These are phyloP conservation scores for Eilema depressum DNA, from an alignment of 2,888 invertebrate genomes.

Conservation along the genomic window DNA sequence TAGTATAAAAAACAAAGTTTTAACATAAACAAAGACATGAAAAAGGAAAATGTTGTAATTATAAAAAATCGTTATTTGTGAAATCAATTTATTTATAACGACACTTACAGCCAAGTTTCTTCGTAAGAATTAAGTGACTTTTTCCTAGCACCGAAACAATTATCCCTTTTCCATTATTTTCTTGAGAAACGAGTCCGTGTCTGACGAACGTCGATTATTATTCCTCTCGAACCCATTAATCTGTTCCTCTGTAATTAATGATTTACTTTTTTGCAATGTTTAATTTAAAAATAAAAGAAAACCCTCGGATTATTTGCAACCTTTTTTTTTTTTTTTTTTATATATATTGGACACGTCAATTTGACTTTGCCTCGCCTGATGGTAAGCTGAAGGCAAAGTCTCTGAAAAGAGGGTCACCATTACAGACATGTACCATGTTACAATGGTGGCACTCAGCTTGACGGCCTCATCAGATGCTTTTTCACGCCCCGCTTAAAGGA, in stretches of 20 bases:
- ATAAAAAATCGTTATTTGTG: neutral
- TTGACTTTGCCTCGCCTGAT: too few relatives aligned
- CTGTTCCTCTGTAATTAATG: constrained; percentile 63
- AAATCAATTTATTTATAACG: neutral
- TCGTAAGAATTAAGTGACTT: constrained; percentile 3
- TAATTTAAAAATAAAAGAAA: neutral
- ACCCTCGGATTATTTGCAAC: neutral
- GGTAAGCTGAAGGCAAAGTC: too few relatives aligned
- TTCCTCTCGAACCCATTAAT: constrained; percentile 51
- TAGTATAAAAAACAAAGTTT: too few relatives aligned
- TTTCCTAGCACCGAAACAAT: constrained; percentile 22
- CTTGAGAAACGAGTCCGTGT: constrained; percentile 17
- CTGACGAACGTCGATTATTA: constrained; percentile 55
- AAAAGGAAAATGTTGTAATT: neutral
- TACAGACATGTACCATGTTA: too few relatives aligned
- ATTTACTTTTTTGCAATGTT: constrained; percentile 28
- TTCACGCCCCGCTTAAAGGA: too few relatives aligned
- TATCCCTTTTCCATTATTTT: constrained; percentile 27
- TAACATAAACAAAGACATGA: neutral
- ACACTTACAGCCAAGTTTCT: neutral
- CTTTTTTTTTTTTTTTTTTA: too few relatives aligned
- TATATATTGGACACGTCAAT: too few relatives aligned
- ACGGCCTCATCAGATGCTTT: too few relatives aligned
- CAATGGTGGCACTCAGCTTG: too few relatives aligned
- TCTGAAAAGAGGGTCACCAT: too few relatives aligned